phyloP scores from a whole-genome alignment of 2,888 invertebrate species.

The Hypolimnas misippus region DNA sequence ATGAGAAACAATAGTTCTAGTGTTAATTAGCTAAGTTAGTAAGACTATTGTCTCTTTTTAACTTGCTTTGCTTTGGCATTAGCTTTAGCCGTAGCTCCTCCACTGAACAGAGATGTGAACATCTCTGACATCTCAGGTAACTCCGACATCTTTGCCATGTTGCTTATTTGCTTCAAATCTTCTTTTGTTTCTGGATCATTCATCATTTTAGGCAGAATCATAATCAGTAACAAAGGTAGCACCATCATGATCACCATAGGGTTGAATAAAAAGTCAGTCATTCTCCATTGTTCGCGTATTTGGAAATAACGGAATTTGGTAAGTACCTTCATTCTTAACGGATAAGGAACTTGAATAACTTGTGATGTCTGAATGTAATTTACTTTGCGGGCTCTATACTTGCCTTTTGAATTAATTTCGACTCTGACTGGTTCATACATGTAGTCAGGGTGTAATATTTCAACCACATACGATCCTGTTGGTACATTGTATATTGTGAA shows the following conservation, averaged over 20 bases:
- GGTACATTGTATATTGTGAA: conserved; percentile 95
- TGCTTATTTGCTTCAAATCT: conserved; percentile 95
- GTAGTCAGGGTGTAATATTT: conserved; percentile 95
- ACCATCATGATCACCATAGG: conserved; percentile 99
- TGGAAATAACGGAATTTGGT: conserved; percentile 95
- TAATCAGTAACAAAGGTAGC: conserved; percentile 93
- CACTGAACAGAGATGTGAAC: conserved; percentile 93
- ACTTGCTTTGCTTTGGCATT: conserved; percentile 74
- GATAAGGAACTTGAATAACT: conserved; percentile 96
- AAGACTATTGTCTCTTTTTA: conserved; percentile 72
- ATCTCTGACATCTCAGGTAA: conserved; percentile 98
- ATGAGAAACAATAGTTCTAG: background rate
- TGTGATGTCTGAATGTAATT: conserved; percentile 96
- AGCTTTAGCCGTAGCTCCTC: conserved; percentile 84
- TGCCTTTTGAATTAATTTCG: conserved; percentile 98
- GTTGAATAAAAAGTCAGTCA: conserved; percentile 97
- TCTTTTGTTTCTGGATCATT: conserved; percentile 99
- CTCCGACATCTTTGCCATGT: conserved; percentile 91
- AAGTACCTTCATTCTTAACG: conserved; percentile 93
- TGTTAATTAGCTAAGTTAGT: conserved; percentile 4
- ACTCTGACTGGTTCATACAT: conserved; percentile 97
- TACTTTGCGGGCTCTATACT: conserved; percentile 96
- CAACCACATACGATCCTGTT: conserved; percentile 96
- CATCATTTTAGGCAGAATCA: conserved; percentile 98
- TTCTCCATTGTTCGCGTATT: conserved; percentile 96